phyloP scores from a whole-genome alignment of 2,797 vertebrate genomes.

The Karalla daura region DNA sequence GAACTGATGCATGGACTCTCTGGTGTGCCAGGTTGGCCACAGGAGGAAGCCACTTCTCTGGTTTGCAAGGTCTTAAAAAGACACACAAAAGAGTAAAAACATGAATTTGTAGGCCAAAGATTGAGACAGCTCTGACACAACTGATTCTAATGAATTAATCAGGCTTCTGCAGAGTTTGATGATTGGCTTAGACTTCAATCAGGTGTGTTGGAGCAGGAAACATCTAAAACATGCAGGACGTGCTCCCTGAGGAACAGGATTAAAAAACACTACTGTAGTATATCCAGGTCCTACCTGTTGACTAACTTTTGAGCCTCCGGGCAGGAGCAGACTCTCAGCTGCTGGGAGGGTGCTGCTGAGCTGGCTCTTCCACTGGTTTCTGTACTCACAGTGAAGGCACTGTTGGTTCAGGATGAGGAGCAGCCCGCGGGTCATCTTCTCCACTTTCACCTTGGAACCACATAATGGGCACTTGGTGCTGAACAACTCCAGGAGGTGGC shows the following conservation, averaged over 20 bases:
- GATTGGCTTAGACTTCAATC: no score
- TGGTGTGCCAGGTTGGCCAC: background rate
- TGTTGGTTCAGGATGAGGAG: conserved; percentile 33
- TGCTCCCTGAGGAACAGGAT: no score
- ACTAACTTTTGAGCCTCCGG: background rate
- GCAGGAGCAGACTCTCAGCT: background rate
- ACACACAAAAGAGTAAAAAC: background rate
- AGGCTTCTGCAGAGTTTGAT: no score
- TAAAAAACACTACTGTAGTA: no score
- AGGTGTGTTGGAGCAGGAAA: no score
- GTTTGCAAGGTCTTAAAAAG: background rate
- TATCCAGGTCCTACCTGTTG: conserved; percentile 18
- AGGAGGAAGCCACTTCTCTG: background rate
- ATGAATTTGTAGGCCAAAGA: no score
- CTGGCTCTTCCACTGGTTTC: conserved; percentile 41
- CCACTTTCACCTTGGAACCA: conserved; percentile 21
- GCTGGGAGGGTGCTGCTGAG: conserved; percentile 1
- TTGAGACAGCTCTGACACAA: background rate
- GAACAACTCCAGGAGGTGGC: conserved; percentile 31
- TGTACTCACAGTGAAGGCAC: conserved; percentile 42
- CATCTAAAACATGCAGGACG: no score
- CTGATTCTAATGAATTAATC: no score
- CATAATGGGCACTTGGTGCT: conserved; percentile 36
- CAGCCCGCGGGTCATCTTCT: conserved; percentile 30
- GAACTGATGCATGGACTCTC: background rate